Percentiles rank a stretch among this genome's conserved stretches.
Evolutionary conservation across 2,113 vertebrate species (phyloP).

Genomic region (Crotophaga sulcirostris): DNA sequence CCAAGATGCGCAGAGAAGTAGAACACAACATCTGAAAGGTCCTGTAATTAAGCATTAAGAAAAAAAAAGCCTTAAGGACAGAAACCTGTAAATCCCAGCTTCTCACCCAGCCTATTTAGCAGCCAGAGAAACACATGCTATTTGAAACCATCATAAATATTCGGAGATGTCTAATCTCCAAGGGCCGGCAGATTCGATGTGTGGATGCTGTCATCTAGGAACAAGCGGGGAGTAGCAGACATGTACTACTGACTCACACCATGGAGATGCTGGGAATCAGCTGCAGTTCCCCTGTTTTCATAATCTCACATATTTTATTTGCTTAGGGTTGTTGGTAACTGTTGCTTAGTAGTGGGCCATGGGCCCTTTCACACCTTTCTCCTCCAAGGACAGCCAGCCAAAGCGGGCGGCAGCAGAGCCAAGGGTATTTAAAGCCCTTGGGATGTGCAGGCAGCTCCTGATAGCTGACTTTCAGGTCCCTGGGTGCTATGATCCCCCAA

Average conservation of each 20-base stretch:
- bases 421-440: background rate
- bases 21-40: rapidly evolving
- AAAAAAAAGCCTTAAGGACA: background rate
- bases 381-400: slow-evolving; percentile 27
- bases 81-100: background rate
- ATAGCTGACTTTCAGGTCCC: background rate
- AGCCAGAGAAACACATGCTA: background rate
- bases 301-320: slow-evolving; percentile 44
- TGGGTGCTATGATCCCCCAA: background rate
- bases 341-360: slow-evolving; percentile 58
- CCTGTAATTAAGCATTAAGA: rapidly evolving
- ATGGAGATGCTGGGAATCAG: slow-evolving; percentile 16
- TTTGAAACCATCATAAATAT: background rate
- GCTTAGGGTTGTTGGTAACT: slow-evolving; percentile 70
- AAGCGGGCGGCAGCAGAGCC: background rate
- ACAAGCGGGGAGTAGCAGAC: background rate
- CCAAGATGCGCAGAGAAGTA: background rate
- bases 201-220: slow-evolving; percentile 39
- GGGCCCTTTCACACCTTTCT: slow-evolving; percentile 25
- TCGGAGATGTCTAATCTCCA: background rate
- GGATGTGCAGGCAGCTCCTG: background rate
- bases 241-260: slow-evolving; percentile 24
- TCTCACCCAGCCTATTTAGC: background rate
- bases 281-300: slow-evolving; percentile 45
- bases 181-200: background rate